Evolutionary conservation across 1,140 invertebrate species (phyloP), one percentile per base, ranked within the genome.

Genomic region (Drosophila orosa): DNA sequence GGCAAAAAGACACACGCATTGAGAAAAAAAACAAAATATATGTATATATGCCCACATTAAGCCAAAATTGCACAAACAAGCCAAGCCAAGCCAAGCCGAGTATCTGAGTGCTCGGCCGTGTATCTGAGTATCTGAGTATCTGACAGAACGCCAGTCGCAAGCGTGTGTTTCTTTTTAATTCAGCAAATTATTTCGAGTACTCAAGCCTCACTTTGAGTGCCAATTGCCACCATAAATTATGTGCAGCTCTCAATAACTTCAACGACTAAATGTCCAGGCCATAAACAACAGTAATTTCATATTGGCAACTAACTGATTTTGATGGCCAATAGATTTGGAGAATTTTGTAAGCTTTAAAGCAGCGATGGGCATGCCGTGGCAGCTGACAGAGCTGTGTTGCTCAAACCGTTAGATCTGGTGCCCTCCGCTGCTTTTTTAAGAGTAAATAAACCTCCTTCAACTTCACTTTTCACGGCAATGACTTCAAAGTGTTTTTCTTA

Each of bases 31-130:
- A 52, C n/a, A n/a, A 73, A 39, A 56, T 44, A 35, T 39, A 59
- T 37, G 55, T 45, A 72, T 39, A 59, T 47, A 69, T 72, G 83
- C 84, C 83, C 79, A 87, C 84, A 86, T 82, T 71, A 71, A 80
- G 56, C 60, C 66, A 61, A 54, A 86, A 87, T 62, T 69, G 62
- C 31, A 40, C 63, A 78, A 86, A 82, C 82, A 65, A 75, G 66
- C 42, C 25, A 15, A 9, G 24, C 24, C 39, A 29, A 47, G 57
- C 31, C 37, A 39, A 7, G 42, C 42, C 8, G 27, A 56, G 56
- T 55, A 17, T 61, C 31, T 48, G 44, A 45, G 60, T 48, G 61
- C 54, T 45, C 31, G 17, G 33, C 24, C 24, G 45, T 61, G n/a
- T n/a, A n/a, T n/a, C n/a, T n/a, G 24, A 31, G 67, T 61, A 40